These are phyloP conservation scores for Herpetotheres cachinnans DNA, from an alignment of 2,113 vertebrate species.

Conservation along the genomic window DNA sequence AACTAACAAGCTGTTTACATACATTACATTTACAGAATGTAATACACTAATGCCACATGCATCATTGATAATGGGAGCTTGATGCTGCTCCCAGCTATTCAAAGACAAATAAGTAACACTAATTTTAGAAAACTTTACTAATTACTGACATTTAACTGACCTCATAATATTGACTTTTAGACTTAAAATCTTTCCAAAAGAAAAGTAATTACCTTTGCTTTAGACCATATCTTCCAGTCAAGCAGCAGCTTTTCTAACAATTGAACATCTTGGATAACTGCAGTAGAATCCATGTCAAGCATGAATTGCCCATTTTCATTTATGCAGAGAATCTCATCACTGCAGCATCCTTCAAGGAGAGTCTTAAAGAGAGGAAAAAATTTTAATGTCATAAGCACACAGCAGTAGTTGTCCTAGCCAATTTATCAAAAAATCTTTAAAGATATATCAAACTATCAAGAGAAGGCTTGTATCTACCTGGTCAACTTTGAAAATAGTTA, in stretches of 20 bases:
- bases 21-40: background rate
- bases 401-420: background rate
- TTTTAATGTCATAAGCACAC: background rate
- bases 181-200: background rate
- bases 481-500: background rate
- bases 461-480: background rate
- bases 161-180: background rate
- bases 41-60: background rate
- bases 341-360: slow-evolving; percentile 91
- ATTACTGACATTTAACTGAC: background rate
- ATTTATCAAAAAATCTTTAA: background rate
- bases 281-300: slow-evolving; percentile 81
- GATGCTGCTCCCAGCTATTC: background rate
- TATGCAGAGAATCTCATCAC: slow-evolving; percentile 79
- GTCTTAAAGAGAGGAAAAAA: slow-evolving; percentile 69
- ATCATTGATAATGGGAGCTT: background rate
- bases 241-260: slow-evolving; percentile 89
- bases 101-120: background rate
- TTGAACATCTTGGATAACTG: slow-evolving; percentile 88
- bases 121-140: background rate
- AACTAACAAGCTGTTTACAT: background rate
- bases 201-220: slow-evolving; percentile 79
- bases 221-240: slow-evolving; percentile 98
- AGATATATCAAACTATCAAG: background rate
- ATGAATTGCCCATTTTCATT: slow-evolving; percentile 83